Evolutionary conservation across 2,113 vertebrate species (phyloP), one percentile per base, ranked within the genome.

Genomic region (Xyrauchen texanus): DNA sequence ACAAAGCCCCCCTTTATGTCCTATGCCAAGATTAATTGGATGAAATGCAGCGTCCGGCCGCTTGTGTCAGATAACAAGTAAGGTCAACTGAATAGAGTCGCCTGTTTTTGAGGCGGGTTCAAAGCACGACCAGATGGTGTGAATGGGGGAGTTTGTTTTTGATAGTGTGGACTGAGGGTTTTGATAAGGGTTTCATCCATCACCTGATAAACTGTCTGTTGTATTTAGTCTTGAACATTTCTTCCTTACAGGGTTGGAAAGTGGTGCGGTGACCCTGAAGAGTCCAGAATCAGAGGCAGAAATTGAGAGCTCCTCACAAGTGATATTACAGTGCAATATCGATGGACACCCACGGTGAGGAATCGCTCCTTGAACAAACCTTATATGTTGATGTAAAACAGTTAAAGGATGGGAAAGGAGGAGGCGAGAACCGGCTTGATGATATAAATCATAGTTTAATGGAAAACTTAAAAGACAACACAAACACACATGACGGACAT

Each of bases 341-440:
- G 94, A 96, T 0, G 95, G 95, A 57, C 94, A 96, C 79, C 95
- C 94, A 6, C 92, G 95, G 95, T 96, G 91, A 94, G 93, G 5
- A 4, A 42, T 58, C 10, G 4, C 9, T 10, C 51, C 9, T 10
- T 7, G 21, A 34, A 34, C 21, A 34, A 34, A 49, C 52, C 63
- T 6, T 12, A 49, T 61, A 52, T 62, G 60, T 42, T n/a, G n/a
- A n/a, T n/a, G n/a, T n/a, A n/a, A n/a, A n/a, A n/a, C n/a, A n/a
- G n/a, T n/a, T n/a, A n/a, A n/a, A n/a, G n/a, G n/a, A n/a, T n/a
- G n/a, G n/a, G n/a, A n/a, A n/a, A n/a, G n/a, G n/a, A n/a, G n/a
- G n/a, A n/a, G n/a, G n/a, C n/a, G n/a, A n/a, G n/a, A n/a, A n/a
- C n/a, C n/a, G n/a, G n/a, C n/a, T n/a, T n/a, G n/a, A n/a, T n/a